phyloP scores from a whole-genome alignment of 2,888 invertebrate genomes.

The Microplitis manilae region DNA sequence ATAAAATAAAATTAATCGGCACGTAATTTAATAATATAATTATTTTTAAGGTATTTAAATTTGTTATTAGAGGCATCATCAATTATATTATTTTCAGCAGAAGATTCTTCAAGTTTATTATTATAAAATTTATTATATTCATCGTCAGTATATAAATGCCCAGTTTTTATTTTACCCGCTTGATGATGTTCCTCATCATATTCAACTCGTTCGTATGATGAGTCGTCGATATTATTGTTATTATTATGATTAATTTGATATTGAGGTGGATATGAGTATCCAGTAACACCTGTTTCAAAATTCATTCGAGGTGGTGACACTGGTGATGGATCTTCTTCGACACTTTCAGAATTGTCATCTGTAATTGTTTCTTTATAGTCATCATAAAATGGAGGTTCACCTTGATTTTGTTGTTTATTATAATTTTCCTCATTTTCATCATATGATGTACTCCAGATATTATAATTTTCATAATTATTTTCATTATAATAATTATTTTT shows the following conservation, averaged over 20 bases:
- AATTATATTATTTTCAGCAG: constrained; percentile 39
- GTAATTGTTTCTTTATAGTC: constrained; percentile 29
- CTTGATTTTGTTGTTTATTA: constrained; percentile 30
- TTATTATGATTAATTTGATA: constrained; percentile 42
- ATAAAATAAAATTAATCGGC: not conserved
- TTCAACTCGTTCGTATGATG: not conserved
- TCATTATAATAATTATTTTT: constrained; percentile 61
- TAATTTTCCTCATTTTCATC: constrained; percentile 67
- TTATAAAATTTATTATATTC: constrained; percentile 60
- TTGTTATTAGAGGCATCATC: constrained; percentile 51
- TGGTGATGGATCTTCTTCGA: constrained; percentile 16
- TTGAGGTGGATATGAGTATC: constrained; percentile 54
- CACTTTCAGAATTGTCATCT: constrained; percentile 6
- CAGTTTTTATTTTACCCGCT: constrained; percentile 57
- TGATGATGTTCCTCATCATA: constrained; percentile 64
- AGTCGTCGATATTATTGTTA: not conserved
- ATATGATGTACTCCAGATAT: constrained; percentile 68
- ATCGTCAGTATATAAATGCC: constrained; percentile 58
- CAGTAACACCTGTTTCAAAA: constrained; percentile 42
- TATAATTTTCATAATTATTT: constrained; percentile 63
- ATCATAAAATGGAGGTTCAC: constrained; percentile 41
- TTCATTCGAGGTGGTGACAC: not conserved
- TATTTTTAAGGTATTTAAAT: constrained; percentile 4
- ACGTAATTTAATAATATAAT: not conserved
- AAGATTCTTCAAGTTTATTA: constrained; percentile 59